Evolutionary conservation across 2,888 invertebrate species (phyloP).

Genomic region (Idaea aversata): DNA sequence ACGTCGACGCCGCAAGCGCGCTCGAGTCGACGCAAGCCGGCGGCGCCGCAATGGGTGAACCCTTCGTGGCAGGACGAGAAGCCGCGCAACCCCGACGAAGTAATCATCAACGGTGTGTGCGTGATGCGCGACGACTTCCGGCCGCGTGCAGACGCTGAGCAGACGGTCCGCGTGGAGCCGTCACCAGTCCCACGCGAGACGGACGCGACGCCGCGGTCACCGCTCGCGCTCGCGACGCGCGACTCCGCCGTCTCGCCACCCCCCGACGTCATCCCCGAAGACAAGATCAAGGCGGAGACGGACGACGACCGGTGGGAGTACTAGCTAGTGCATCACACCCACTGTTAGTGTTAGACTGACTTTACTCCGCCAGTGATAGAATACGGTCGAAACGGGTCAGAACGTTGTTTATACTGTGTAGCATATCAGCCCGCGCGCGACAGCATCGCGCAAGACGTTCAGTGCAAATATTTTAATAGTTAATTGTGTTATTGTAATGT

Average conservation of each 20-base stretch:
- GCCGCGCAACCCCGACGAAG: constrained; percentile 83
- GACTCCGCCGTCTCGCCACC: constrained; percentile 39
- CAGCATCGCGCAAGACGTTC: constrained; percentile 38
- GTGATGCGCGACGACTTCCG: constrained; percentile 93
- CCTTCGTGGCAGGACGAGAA: constrained; percentile 93
- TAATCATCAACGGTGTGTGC: constrained; percentile 96
- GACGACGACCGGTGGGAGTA: constrained; percentile 84
- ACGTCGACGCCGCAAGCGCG: constrained; percentile 70
- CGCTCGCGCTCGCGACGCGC: constrained; percentile 40
- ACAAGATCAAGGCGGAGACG: constrained; percentile 80
- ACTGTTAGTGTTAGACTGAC: constrained; percentile 19
- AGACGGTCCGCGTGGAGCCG: constrained; percentile 88
- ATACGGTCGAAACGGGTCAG: constrained; percentile 45
- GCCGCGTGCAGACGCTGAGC: constrained; percentile 79
- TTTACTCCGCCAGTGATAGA: constrained; percentile 28
- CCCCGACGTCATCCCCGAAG: constrained; percentile 64
- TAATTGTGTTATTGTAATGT: constrained; percentile 54
- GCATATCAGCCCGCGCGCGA: constrained; percentile 29
- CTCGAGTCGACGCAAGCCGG: constrained; percentile 92
- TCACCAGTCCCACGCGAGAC: constrained; percentile 83
- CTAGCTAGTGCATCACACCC: constrained; percentile 35
- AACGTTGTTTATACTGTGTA: constrained; percentile 25
- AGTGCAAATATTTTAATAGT: constrained; percentile 51
- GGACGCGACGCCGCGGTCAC: constrained; percentile 61
- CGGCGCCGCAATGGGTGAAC: constrained; percentile 98